Conservation (phyloP, 2,888 invertebrate species). For the Napeogenes sylphis region DNA sequence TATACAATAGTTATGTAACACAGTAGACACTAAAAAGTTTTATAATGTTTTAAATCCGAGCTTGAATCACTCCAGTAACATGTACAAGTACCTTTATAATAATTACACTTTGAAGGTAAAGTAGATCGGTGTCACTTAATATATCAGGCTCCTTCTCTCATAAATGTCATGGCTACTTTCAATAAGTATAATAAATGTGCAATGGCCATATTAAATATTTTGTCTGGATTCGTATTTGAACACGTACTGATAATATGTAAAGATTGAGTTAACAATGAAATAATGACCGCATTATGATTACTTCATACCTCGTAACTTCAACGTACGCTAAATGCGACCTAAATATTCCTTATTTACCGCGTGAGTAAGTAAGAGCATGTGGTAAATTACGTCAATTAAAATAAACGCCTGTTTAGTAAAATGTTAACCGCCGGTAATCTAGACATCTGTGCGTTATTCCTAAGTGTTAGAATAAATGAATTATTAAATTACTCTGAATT, state of each 20-base stretch:
- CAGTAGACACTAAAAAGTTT: no score
- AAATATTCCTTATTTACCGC: neutral
- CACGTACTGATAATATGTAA: no score
- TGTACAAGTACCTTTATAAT: neutral
- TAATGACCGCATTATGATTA: neutral
- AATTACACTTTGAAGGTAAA: neutral
- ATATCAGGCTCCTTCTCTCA: neutral
- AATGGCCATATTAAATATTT: no score
- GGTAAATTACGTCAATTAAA: constrained; percentile 26
- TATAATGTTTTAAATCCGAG: no score
- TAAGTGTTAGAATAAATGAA: constrained; percentile 5
- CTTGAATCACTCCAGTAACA: no score
- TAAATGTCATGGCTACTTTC: constrained; percentile 3
- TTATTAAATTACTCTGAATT: no score
- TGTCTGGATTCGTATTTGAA: no score
- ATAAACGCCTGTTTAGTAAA: constrained; percentile 18
- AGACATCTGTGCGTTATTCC: constrained; percentile 12
- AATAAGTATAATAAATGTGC: neutral
- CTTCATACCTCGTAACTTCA: neutral
- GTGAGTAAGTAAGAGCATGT: neutral
- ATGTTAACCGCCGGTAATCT: constrained; percentile 11
- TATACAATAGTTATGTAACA: no score
- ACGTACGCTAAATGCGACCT: neutral
- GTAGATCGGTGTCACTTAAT: neutral
- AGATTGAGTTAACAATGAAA: no score